A percentile compares a stretch with the other conserved stretches of the same genome.
phyloP scores from a whole-genome alignment of 2,797 vertebrate species.

The Silurus aristotelis region DNA sequence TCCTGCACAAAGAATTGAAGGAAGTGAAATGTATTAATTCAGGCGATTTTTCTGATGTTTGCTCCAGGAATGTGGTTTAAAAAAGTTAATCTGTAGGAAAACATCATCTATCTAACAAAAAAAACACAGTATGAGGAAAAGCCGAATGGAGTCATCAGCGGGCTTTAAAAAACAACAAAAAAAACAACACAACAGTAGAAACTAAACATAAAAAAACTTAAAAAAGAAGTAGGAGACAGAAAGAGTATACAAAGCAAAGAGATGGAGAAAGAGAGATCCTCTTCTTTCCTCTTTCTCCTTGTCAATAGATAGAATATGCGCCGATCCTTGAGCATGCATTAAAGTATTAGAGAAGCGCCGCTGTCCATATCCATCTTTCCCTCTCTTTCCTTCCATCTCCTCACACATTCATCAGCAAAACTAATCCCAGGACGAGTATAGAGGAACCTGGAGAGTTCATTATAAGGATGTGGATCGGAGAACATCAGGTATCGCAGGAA shows the following conservation, averaged over 20 bases:
- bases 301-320: background rate
- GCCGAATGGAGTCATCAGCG: background rate
- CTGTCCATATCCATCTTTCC: background rate
- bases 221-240: background rate
- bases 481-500: conserved; percentile 57
- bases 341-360: conserved; percentile 2
- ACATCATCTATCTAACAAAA: conserved; percentile 8
- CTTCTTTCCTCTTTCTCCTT: no score
- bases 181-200: background rate
- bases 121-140: background rate
- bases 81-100: conserved; percentile 5
- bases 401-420: conserved; percentile 68
- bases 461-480: conserved; percentile 54
- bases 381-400: conserved; percentile 38
- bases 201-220: background rate
- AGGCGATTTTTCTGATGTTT: background rate
- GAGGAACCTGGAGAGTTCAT: conserved; percentile 73
- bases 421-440: conserved; percentile 68
- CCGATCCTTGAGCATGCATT: background rate
- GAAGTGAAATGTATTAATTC: background rate
- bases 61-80: background rate
- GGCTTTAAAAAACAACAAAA: background rate
- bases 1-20: background rate
- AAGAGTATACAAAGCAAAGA: background rate
- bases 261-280: background rate